Evolutionary conservation across 1,140 invertebrate species (phyloP).

Genomic region (Polypedilum vanderplanki): DNA sequence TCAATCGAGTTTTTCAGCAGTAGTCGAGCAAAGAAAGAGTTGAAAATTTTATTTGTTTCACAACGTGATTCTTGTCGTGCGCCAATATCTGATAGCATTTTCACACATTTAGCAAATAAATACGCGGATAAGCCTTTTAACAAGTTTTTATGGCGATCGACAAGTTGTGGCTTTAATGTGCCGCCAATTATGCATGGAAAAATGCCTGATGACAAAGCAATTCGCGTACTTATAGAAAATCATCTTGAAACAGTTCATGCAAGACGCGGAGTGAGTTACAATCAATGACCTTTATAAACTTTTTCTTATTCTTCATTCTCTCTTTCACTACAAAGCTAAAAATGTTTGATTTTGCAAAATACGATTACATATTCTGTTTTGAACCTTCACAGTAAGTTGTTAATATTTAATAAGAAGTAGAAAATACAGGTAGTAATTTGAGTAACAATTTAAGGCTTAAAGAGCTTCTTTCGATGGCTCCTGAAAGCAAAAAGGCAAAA

Average conservation of each 20-base stretch:
- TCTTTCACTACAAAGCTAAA: neutral
- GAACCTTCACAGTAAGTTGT: neutral
- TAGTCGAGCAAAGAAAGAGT: neutral
- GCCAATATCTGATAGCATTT: neutral
- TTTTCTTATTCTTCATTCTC: neutral
- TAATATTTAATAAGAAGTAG: neutral
- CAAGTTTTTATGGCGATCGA: neutral
- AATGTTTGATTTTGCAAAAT: neutral
- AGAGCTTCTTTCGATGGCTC: neutral
- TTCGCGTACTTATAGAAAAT: slow-evolving; percentile 3
- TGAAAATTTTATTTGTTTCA: neutral
- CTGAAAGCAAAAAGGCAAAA: neutral
- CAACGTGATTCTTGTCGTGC: neutral
- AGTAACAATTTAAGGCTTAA: neutral
- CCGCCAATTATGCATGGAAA: neutral
- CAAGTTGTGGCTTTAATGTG: neutral
- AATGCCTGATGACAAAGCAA: neutral
- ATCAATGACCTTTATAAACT: neutral
- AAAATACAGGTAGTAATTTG: neutral
- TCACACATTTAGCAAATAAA: neutral
- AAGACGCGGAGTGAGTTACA: neutral
- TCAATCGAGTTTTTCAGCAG: neutral
- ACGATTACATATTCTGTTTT: neutral
- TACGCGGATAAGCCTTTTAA: neutral
- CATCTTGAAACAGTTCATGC: slow-evolving; percentile 4